These are phyloP conservation scores for Melanchra persicariae DNA, from an alignment of 2,888 invertebrate species.

Conservation along the genomic window DNA sequence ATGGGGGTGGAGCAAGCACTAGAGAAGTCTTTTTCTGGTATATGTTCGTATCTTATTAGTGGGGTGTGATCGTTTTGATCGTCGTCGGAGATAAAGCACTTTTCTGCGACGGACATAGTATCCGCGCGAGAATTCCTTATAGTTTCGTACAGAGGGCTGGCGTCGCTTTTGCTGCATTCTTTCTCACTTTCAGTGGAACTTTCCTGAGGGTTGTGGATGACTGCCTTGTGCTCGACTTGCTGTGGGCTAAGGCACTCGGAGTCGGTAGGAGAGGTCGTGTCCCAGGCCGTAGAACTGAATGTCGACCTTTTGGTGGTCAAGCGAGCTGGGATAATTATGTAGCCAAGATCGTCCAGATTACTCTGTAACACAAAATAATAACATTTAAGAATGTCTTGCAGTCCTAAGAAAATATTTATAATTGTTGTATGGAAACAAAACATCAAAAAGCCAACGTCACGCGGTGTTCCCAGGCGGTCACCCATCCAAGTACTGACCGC, in stretches of 20 bases:
- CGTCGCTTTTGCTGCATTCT: constrained; percentile 76
- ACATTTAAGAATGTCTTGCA: background rate
- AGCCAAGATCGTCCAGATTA: constrained; percentile 82
- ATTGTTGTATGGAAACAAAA: constrained; percentile 16
- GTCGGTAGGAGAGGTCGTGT: constrained; percentile 81
- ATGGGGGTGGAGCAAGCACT: constrained; percentile 87
- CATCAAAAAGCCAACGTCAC: constrained; percentile 65
- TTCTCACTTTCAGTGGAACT: constrained; percentile 81
- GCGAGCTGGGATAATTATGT: constrained; percentile 83
- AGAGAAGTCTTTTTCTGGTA: constrained; percentile 79
- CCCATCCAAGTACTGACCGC: constrained; percentile 89
- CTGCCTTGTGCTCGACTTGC: constrained; percentile 77
- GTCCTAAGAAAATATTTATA: background rate
- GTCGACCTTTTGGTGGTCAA: constrained; percentile 76
- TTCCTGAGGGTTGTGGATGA: constrained; percentile 73
- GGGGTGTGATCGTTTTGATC: constrained; percentile 69
- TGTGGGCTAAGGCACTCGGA: constrained; percentile 81
- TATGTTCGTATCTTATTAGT: constrained; percentile 71
- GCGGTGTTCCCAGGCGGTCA: constrained; percentile 88
- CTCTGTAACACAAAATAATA: constrained; percentile 71
- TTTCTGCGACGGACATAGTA: constrained; percentile 71
- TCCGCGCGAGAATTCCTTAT: constrained; percentile 72
- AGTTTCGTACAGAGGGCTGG: constrained; percentile 81
- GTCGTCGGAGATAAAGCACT: constrained; percentile 78
- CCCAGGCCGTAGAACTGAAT: constrained; percentile 81